Conservation (phyloP, 2,113 vertebrate genomes). For the Alligator sinensis region DNA sequence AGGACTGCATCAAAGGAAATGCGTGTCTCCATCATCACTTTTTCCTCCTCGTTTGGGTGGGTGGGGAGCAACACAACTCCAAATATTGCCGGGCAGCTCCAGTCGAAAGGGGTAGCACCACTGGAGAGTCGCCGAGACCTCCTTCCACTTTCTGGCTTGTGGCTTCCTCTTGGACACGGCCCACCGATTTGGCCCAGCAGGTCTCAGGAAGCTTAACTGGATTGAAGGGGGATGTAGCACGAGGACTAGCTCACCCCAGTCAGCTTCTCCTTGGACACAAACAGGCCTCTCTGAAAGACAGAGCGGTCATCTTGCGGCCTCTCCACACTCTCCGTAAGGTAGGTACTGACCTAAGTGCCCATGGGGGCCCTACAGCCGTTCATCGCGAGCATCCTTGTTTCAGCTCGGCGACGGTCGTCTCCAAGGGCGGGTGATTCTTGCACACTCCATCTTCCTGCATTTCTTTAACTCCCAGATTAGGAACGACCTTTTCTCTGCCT, state of each 20-base stretch:
- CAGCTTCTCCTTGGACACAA: not conserved
- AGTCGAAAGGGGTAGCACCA: no score
- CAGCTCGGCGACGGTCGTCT: no score
- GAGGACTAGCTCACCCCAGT: not conserved
- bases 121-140: no score
- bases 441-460: not conserved
- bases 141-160: no score
- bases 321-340: not conserved
- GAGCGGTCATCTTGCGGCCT: not conserved
- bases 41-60: no score
- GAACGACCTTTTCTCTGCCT: not conserved
- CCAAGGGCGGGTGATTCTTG: no score
- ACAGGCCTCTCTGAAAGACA: not conserved
- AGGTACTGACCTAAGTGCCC: not conserved
- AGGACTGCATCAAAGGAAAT: no score
- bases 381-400: not conserved
- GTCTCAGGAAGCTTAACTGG: not conserved
- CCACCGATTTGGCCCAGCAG: not conserved
- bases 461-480: not conserved
- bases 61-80: no score
- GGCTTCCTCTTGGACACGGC: no score
- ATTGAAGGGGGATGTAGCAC: no score
- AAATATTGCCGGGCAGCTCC: no score
- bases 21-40: no score
- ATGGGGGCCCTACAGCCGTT: not conserved